phyloP scores from a whole-genome alignment of 2,888 invertebrate genomes.

The Tenthredo scrophulariae region DNA sequence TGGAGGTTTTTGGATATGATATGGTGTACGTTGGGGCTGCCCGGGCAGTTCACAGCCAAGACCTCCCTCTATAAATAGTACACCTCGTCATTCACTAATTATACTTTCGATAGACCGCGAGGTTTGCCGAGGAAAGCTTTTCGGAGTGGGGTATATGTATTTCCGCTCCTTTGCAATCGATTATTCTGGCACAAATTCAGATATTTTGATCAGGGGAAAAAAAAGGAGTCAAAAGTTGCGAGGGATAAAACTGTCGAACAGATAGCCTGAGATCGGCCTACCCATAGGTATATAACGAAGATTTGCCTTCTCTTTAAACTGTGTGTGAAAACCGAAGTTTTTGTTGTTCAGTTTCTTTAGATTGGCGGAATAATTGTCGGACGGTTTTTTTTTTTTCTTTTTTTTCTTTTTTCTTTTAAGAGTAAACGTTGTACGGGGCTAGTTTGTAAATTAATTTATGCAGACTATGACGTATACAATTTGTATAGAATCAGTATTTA shows the following conservation, averaged over 20 bases:
- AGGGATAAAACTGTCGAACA: background rate
- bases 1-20: conserved; percentile 43
- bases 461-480: background rate
- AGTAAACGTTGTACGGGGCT: background rate
- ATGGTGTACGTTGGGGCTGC: conserved; percentile 57
- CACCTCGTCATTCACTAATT: conserved; percentile 74
- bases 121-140: conserved; percentile 40
- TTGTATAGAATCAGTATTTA: background rate
- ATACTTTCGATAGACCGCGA: conserved; percentile 68
- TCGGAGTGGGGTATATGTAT: conserved; percentile 17
- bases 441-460: conserved; percentile 8
- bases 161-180: conserved; percentile 48
- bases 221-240: background rate
- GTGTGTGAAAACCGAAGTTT: conserved; percentile 1
- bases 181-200: conserved; percentile 50
- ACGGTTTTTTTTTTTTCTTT: background rate
- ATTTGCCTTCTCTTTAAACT: background rate
- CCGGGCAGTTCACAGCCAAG: conserved; percentile 65
- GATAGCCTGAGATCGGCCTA: background rate
- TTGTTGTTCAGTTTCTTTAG: background rate
- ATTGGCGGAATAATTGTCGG: background rate
- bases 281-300: background rate
- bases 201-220: background rate
- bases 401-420: too few relatives aligned
- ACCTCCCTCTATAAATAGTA: conserved; percentile 74